A percentile compares a stretch with the other conserved stretches of the same genome.
Conservation (phyloP, 2,888 invertebrate genomes). For the Xestobium rufovillosum region DNA sequence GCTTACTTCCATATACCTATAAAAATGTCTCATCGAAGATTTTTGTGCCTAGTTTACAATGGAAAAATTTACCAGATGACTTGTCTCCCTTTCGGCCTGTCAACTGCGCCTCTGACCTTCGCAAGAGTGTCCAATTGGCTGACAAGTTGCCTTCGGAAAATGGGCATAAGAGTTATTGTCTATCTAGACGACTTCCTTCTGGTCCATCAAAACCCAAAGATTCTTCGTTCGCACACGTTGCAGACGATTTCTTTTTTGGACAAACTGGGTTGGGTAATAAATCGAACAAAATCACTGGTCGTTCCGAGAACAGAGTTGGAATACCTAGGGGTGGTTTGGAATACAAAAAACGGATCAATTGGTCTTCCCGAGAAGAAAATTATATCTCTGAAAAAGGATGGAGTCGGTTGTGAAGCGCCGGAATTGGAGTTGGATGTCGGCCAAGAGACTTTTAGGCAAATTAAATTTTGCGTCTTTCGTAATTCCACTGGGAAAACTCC, state of each 20-base stretch:
- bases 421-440: constrained; percentile 11
- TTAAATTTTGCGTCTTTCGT: constrained; percentile 1
- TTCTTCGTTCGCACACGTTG: not conserved
- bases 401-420: too few species aligned
- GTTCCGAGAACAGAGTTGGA: constrained; percentile 10
- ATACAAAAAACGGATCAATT: constrained; percentile 10
- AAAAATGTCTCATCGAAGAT: constrained; percentile 13
- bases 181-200: constrained; percentile 1
- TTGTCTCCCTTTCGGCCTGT: constrained; percentile 23
- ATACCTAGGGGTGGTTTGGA: constrained; percentile 18
- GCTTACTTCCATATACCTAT: constrained; percentile 21
- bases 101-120: constrained; percentile 21
- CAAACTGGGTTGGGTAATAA: constrained; percentile 5
- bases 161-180: constrained; percentile 12
- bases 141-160: constrained; percentile 12
- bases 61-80: constrained; percentile 11
- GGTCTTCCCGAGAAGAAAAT: constrained; percentile 5
- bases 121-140: constrained; percentile 22
- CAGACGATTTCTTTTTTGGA: not conserved
- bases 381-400: constrained; percentile 6
- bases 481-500: not conserved
- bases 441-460: constrained; percentile 6
- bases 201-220: not conserved
- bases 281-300: constrained; percentile 14
- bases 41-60: constrained; percentile 10